Percentiles rank a stretch among this genome's conserved stretches.
Evolutionary conservation across 2,797 vertebrate genomes (phyloP).

Genomic region (Echeneis naucrates): DNA sequence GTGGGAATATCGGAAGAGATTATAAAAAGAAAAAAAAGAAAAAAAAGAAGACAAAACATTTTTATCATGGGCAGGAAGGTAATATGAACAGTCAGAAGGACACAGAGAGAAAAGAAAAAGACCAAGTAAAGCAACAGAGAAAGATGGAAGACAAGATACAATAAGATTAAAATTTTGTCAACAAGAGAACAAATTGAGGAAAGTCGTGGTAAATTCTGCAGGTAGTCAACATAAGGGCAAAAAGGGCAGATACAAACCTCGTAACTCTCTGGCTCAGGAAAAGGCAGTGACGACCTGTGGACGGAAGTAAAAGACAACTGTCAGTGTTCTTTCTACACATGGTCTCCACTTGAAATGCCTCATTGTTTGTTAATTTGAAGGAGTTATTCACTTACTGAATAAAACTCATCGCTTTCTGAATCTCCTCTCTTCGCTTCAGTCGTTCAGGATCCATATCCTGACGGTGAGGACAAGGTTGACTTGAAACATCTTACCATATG

Average conservation of each 20-base stretch:
- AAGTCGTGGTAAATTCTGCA: neutral
- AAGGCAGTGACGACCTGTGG: constrained; percentile 94
- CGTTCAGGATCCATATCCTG: constrained; percentile 89
- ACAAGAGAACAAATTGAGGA: neutral
- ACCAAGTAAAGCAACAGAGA: neutral
- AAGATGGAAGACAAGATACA: neutral
- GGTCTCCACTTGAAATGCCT: neutral
- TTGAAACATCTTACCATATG: neutral
- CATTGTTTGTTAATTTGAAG: neutral
- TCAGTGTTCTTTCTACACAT: neutral
- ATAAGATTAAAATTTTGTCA: neutral
- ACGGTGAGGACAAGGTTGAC: constrained; percentile 28
- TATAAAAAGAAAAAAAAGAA: too few species aligned
- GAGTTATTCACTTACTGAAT: constrained; percentile 90
- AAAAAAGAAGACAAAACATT: neutral
- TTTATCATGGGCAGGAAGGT: neutral
- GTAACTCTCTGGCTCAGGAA: constrained; percentile 94
- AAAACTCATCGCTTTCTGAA: constrained; percentile 97
- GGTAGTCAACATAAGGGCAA: neutral
- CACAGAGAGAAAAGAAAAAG: neutral
- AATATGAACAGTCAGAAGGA: constrained; percentile 3
- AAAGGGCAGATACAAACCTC: constrained; percentile 83
- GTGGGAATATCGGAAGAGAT: neutral
- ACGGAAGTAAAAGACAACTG: constrained; percentile 38
- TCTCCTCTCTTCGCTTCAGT: constrained; percentile 95